Evolutionary conservation across 37 sponge, comb jelly and placozoan genomes (phyloP).

Genomic region (Mnemiopsis leidyi): DNA sequence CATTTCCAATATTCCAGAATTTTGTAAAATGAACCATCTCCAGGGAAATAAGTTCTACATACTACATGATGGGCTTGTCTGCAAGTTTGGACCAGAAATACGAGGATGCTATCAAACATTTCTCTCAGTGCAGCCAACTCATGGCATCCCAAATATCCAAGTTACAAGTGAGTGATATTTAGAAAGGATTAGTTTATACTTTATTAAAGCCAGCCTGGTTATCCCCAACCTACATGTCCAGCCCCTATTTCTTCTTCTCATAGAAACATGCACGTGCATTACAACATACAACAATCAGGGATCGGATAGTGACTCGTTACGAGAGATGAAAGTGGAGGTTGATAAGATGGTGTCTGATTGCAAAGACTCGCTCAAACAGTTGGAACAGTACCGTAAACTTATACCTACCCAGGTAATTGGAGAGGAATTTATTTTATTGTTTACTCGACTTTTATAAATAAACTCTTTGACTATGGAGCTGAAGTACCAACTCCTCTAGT

Average conservation of each 20-base stretch:
- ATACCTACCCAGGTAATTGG: background rate
- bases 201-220: too few relatives aligned
- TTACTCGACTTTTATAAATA: too few relatives aligned
- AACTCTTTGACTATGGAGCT: too few relatives aligned
- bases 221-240: too few relatives aligned
- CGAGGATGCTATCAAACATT: background rate
- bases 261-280: too few relatives aligned
- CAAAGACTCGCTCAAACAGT: background rate
- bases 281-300: too few relatives aligned
- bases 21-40: too few relatives aligned
- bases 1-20: too few relatives aligned
- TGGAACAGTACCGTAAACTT: constrained; percentile 25
- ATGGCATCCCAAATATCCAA: constrained; percentile 19
- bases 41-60: constrained; percentile 57
- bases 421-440: too few relatives aligned
- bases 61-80: constrained; percentile 63
- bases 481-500: too few relatives aligned
- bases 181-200: background rate
- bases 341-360: constrained; percentile 41
- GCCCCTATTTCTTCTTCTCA: too few relatives aligned
- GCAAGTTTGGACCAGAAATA: constrained; percentile 52
- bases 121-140: constrained; percentile 4
- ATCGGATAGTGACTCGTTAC: background rate
- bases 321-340: background rate
- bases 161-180: background rate